Percentiles rank a stretch among this genome's conserved stretches.
phyloP scores from a whole-genome alignment of 2,113 vertebrate genomes.

The Pyxicephalus adspersus region DNA sequence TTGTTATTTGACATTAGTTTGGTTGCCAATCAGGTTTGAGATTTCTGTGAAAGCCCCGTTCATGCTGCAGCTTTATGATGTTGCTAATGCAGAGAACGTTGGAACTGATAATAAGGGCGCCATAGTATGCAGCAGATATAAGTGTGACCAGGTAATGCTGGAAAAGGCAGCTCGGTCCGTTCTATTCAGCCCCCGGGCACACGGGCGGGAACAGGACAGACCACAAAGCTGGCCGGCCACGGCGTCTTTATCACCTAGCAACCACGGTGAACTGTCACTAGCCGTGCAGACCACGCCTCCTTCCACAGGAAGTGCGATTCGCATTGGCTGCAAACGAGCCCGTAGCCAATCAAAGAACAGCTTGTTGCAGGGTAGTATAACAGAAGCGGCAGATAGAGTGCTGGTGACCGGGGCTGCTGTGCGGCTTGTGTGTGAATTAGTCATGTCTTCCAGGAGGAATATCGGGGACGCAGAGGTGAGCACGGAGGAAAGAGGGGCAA shows the following conservation, averaged over 20 bases:
- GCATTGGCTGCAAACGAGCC: neutral
- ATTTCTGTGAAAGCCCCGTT: too few species aligned
- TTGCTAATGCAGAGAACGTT: too few species aligned
- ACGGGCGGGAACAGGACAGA: constrained; percentile 20
- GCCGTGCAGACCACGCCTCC: neutral
- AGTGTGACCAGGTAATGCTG: neutral
- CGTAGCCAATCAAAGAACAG: neutral
- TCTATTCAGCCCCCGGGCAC: constrained; percentile 1
- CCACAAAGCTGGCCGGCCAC: neutral
- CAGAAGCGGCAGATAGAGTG: neutral
- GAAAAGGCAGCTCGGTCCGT: neutral
- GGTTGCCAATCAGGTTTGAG: too few species aligned
- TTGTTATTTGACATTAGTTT: too few species aligned
- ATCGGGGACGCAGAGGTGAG: constrained; percentile 51
- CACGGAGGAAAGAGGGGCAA: too few species aligned
- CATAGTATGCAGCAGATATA: too few species aligned
- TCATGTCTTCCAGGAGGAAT: constrained; percentile 18
- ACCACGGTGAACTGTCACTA: constrained; percentile 37
- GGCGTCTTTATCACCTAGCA: constrained; percentile 48
- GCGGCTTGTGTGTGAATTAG: constrained; percentile 9
- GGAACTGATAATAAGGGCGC: too few species aligned
- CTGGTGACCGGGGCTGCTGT: neutral
- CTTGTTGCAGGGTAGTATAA: neutral
- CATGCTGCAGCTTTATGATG: too few species aligned
- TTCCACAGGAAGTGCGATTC: neutral